These are phyloP conservation scores for Apotomis betuletana DNA, from an alignment of 2,888 invertebrate genomes.

Conservation along the genomic window DNA sequence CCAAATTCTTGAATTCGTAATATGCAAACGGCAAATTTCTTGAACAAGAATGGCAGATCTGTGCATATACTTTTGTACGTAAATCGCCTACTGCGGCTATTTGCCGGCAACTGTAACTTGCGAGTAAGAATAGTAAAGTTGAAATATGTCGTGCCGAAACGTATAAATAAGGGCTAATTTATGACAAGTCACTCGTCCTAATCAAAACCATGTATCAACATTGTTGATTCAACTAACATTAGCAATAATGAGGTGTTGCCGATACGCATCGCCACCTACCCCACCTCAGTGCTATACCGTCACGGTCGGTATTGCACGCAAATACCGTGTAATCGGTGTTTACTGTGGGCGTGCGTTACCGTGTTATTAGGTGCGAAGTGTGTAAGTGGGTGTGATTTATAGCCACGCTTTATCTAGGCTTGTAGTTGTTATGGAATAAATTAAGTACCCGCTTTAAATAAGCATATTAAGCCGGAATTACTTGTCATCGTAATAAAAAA, in stretches of 20 bases:
- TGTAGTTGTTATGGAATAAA: background rate
- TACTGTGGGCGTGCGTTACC: constrained; percentile 28
- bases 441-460: background rate
- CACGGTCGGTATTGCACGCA: constrained; percentile 41
- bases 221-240: background rate
- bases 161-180: too few species aligned
- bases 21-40: too few species aligned
- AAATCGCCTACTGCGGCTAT: too few species aligned
- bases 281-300: constrained; percentile 30
- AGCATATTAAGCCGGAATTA: too few species aligned
- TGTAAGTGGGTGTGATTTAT: constrained; percentile 27
- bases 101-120: too few species aligned
- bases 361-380: constrained; percentile 29
- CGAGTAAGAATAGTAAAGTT: too few species aligned
- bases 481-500: too few species aligned
- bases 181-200: background rate
- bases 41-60: too few species aligned
- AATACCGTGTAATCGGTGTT: constrained; percentile 39
- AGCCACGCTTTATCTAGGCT: background rate
- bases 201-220: background rate
- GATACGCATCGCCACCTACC: constrained; percentile 32
- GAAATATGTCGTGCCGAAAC: too few species aligned
- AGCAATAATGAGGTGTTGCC: constrained; percentile 16
- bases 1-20: too few species aligned
- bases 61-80: too few species aligned